Evolutionary conservation across 2,888 invertebrate genomes (phyloP).

Genomic region (Drosophila siamana): DNA sequence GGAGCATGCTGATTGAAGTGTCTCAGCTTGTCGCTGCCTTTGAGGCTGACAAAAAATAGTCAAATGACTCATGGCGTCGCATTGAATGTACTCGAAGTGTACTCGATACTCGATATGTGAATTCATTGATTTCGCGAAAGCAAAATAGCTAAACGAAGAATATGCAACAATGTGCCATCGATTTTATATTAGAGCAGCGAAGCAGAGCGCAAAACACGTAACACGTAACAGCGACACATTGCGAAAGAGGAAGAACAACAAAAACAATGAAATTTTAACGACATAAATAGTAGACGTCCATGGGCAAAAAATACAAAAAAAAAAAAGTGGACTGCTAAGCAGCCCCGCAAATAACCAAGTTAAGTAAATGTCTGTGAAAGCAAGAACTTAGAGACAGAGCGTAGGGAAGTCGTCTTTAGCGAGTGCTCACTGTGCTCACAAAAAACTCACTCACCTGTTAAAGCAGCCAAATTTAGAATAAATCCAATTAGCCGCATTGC

Average conservation of each 20-base stretch:
- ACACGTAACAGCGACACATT: conserved; percentile 40
- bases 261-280: conserved; percentile 6
- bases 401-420: neutral
- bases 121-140: conserved; percentile 45
- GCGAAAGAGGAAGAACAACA: conserved; percentile 18
- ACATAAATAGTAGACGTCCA: conserved; percentile 31
- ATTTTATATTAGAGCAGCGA: conserved; percentile 68
- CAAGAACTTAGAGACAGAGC: too few species aligned
- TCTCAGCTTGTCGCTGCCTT: conserved; percentile 18
- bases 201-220: conserved; percentile 32
- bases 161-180: conserved; percentile 74
- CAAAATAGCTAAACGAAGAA: conserved; percentile 10
- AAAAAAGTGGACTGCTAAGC: too few species aligned
- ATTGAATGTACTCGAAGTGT: neutral
- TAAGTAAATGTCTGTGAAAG: neutral
- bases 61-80: neutral
- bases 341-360: neutral
- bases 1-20: conserved; percentile 78
- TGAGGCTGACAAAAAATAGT: too few species aligned
- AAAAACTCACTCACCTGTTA: conserved; percentile 82
- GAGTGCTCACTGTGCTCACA: conserved; percentile 12
- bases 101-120: conserved; percentile 1
- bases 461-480: conserved; percentile 84
- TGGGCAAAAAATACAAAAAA: too few species aligned
- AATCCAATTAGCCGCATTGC: conserved; percentile 84